phyloP scores from a whole-genome alignment of 1,140 invertebrate genomes.

The Drosophila grimshawi region DNA sequence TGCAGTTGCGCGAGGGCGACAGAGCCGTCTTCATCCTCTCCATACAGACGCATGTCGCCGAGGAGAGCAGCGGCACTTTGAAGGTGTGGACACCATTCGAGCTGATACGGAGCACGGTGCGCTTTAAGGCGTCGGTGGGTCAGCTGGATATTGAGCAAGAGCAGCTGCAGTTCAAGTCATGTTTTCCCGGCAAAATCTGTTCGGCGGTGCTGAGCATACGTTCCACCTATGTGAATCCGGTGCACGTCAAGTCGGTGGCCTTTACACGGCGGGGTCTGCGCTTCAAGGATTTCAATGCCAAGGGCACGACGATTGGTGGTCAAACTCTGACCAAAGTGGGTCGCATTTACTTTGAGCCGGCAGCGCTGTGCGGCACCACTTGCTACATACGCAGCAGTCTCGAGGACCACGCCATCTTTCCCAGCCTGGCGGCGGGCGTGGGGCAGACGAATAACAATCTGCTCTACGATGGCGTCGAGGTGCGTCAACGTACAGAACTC shows the following conservation, averaged over 20 bases:
- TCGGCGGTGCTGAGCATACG: slow-evolving; percentile 89
- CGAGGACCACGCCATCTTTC: slow-evolving; percentile 36
- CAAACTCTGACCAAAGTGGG: slow-evolving; percentile 86
- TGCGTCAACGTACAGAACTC: slow-evolving; percentile 71
- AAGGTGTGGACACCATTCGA: slow-evolving; percentile 91
- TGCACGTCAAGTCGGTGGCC: slow-evolving; percentile 87
- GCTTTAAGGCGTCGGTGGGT: slow-evolving; percentile 87
- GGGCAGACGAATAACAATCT: slow-evolving; percentile 61
- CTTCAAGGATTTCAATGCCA: slow-evolving; percentile 85
- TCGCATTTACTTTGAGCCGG: slow-evolving; percentile 88
- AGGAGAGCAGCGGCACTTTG: slow-evolving; percentile 89
- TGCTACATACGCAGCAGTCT: slow-evolving; percentile 88
- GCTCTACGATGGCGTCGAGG: slow-evolving; percentile 69
- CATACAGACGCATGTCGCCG: slow-evolving; percentile 89
- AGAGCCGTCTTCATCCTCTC: slow-evolving; percentile 90
- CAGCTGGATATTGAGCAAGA: slow-evolving; percentile 87
- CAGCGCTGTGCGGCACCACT: slow-evolving; percentile 88
- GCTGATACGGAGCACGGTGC: slow-evolving; percentile 87
- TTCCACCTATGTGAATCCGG: slow-evolving; percentile 90
- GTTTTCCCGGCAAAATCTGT: slow-evolving; percentile 93
- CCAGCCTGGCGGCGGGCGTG: background rate
- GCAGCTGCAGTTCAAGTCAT: slow-evolving; percentile 90
- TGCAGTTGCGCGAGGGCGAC: slow-evolving; percentile 65
- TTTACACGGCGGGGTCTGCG: slow-evolving; percentile 64
- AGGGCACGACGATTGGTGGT: slow-evolving; percentile 73